phyloP scores from a whole-genome alignment of 2,113 vertebrate species.

The Bambusicola thoracicus region DNA sequence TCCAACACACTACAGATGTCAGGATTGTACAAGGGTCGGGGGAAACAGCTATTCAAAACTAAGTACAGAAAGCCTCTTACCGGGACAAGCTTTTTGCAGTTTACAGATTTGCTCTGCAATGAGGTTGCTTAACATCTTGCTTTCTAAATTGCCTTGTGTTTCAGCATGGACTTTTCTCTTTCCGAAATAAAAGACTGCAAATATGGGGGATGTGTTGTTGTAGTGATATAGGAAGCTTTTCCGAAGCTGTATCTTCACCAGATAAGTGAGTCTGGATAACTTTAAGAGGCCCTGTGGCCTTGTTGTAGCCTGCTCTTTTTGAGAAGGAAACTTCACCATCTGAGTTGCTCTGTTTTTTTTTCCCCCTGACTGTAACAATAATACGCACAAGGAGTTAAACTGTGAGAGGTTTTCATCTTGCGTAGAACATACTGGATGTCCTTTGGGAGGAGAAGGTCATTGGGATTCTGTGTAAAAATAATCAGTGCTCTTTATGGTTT shows the following conservation, averaged over 20 bases:
- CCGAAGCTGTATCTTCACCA: background rate
- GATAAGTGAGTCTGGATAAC: background rate
- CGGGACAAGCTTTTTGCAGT: background rate
- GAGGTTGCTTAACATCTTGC: background rate
- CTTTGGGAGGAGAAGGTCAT: constrained; percentile 11
- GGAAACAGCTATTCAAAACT: too few species aligned
- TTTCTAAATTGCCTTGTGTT: background rate
- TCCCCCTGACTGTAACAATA: background rate
- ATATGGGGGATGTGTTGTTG: background rate
- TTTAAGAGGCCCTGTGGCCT: background rate
- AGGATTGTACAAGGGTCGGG: background rate
- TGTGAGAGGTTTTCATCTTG: background rate
- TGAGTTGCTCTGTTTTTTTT: background rate
- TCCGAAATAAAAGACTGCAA: background rate
- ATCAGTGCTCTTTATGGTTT: background rate
- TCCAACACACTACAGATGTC: background rate
- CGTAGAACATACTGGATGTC: background rate
- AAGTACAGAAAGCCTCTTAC: background rate
- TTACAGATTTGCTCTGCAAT: background rate
- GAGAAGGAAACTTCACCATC: background rate
- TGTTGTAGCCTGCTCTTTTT: background rate
- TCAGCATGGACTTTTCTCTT: background rate
- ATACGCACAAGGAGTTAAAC: background rate
- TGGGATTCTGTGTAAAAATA: background rate
- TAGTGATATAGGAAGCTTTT: background rate